These are phyloP conservation scores for Pseudomyrmex dendroicus DNA, from an alignment of 1,140 invertebrate species.

Conservation along the genomic window DNA sequence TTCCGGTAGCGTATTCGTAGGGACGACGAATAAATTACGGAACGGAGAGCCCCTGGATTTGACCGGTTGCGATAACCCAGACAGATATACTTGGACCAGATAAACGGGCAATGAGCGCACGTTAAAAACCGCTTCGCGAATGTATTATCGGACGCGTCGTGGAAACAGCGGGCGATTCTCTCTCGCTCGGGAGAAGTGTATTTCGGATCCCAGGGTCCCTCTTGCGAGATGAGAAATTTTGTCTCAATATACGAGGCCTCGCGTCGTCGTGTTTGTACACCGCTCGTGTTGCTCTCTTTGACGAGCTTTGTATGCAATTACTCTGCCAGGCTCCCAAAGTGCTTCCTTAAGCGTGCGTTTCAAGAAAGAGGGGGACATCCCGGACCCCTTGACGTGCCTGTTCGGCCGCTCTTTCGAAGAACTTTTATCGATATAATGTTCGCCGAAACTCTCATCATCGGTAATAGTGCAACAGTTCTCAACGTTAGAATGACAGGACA, in stretches of 20 bases:
- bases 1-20: background rate
- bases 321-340: slow-evolving; percentile 68
- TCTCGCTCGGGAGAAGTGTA: background rate
- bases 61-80: slow-evolving; percentile 14
- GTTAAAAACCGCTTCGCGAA: background rate
- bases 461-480: slow-evolving; percentile 44
- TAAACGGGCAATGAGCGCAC: slow-evolving; percentile 1
- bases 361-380: slow-evolving; percentile 43
- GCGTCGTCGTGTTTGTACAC: slow-evolving; percentile 6
- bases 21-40: slow-evolving; percentile 5
- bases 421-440: slow-evolving; percentile 66
- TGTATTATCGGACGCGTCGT: slow-evolving; percentile 16
- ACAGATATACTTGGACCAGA: slow-evolving; percentile 2
- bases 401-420: slow-evolving; percentile 59
- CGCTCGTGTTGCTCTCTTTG: slow-evolving; percentile 68
- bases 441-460: slow-evolving; percentile 42
- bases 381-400: background rate
- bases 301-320: slow-evolving; percentile 70
- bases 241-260: slow-evolving; percentile 20
- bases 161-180: slow-evolving; percentile 3
- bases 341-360: slow-evolving; percentile 71
- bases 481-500: background rate
- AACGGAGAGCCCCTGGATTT: slow-evolving; percentile 13
- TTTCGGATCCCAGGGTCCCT: background rate
- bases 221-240: slow-evolving; percentile 34